These are phyloP conservation scores for Phylloscopus trochiloides DNA, from an alignment of 2,113 vertebrate genomes.

Conservation along the genomic window DNA sequence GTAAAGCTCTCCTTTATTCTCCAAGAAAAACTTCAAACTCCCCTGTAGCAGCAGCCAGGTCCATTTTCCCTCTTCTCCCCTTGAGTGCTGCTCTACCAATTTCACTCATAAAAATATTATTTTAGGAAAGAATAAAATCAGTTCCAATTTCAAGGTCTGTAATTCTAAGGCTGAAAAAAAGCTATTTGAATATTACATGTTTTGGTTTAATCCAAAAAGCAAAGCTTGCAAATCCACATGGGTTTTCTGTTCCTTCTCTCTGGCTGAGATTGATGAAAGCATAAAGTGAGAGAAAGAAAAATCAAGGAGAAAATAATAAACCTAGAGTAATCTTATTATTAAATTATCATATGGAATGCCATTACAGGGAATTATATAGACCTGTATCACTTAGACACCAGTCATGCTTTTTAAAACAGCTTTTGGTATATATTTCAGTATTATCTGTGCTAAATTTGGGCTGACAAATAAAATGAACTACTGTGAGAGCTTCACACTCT, in stretches of 20 bases:
- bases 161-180: slow-evolving; percentile 10
- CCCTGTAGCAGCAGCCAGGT: not conserved
- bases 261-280: not conserved
- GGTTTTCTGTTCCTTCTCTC: not conserved
- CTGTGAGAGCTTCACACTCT: not conserved
- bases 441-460: not conserved
- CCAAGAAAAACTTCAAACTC: not conserved
- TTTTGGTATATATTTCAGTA: not conserved
- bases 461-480: not conserved
- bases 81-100: not conserved
- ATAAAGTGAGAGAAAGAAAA: not conserved
- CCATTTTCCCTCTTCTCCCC: not conserved
- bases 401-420: not conserved
- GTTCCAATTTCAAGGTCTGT: slow-evolving; percentile 31
- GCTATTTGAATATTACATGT: not conserved
- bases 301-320: slow-evolving; percentile 10
- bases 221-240: not conserved
- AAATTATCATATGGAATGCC: not conserved
- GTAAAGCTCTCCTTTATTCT: not conserved
- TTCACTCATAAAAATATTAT: slow-evolving; percentile 52
- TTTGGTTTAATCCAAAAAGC: slow-evolving; percentile 7
- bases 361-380: not conserved
- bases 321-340: not conserved
- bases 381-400: not conserved
- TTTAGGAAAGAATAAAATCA: slow-evolving; percentile 19